phyloP scores from a whole-genome alignment of 2,888 invertebrate genomes.

The Ceramica pisi region DNA sequence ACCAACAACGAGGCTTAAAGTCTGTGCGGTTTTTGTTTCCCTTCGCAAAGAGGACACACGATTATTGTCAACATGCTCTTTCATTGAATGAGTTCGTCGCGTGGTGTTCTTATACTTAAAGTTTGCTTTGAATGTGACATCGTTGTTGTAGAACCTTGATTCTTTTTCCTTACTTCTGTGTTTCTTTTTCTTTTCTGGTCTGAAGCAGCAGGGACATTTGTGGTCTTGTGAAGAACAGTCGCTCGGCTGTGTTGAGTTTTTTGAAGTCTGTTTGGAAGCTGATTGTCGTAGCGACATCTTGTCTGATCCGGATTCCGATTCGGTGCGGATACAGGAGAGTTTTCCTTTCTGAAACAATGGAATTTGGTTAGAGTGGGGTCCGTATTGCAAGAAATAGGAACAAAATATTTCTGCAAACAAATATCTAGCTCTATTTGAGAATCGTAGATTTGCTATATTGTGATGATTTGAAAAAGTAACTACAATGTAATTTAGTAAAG shows the following conservation, averaged over 20 bases:
- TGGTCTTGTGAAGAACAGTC: conserved; percentile 83
- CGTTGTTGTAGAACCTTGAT: conserved; percentile 82
- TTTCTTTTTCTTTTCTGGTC: conserved; percentile 78
- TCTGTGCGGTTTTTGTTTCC: conserved; percentile 97
- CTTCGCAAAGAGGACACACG: conserved; percentile 93
- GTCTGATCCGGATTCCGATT: conserved; percentile 87
- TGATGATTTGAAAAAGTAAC: no score
- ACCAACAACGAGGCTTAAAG: conserved; percentile 96
- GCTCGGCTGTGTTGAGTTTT: conserved; percentile 79
- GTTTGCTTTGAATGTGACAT: conserved; percentile 86
- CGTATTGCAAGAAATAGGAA: no score
- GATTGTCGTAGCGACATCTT: conserved; percentile 84
- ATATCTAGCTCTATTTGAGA: no score
- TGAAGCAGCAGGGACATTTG: conserved; percentile 87
- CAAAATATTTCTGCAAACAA: no score
- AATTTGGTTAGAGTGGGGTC: conserved; percentile 1
- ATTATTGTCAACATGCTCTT: conserved; percentile 89
- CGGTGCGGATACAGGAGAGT: conserved; percentile 86
- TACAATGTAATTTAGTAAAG: no score
- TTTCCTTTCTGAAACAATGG: conserved; percentile 85
- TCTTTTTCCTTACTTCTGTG: conserved; percentile 82
- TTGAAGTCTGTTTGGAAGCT: conserved; percentile 83
- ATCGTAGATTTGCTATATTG: neutral
- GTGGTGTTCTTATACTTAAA: conserved; percentile 85
- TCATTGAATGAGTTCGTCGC: conserved; percentile 89